Evolutionary conservation across 2,888 invertebrate species (phyloP).

Genomic region (Pristionchus mayeri): DNA sequence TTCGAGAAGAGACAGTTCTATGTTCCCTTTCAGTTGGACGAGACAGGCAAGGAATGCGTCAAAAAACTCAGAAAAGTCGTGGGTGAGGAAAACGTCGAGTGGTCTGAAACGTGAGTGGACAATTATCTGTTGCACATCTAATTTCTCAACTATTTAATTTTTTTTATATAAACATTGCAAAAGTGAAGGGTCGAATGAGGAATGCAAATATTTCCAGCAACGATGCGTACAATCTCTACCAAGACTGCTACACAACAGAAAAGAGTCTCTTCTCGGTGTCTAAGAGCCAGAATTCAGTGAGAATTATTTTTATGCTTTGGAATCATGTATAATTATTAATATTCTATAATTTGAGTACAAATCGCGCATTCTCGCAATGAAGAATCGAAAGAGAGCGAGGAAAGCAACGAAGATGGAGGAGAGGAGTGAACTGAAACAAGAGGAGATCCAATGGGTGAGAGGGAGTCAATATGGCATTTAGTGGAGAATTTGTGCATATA

Average conservation of each 20-base stretch:
- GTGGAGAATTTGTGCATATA: too few species aligned
- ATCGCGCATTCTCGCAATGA: not conserved
- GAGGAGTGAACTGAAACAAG: not conserved
- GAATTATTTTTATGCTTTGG: not conserved
- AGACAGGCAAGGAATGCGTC: too few species aligned
- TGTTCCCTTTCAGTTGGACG: not conserved
- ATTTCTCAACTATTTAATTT: too few species aligned
- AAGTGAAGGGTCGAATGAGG: not conserved
- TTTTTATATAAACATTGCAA: not conserved
- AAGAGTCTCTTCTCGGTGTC: not conserved
- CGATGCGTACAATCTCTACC: slow-evolving; percentile 72
- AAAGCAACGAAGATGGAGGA: too few species aligned
- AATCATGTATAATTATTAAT: not conserved
- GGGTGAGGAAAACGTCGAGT: not conserved
- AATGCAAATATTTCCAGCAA: slow-evolving; percentile 56
- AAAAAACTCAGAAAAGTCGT: too few species aligned
- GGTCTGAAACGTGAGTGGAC: slow-evolving; percentile 22
- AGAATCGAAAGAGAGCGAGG: not conserved
- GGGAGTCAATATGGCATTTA: too few species aligned
- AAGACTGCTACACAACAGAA: slow-evolving; percentile 65
- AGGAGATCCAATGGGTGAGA: not conserved
- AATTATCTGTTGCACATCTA: too few species aligned
- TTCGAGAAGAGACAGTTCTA: too few species aligned
- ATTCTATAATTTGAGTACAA: too few species aligned
- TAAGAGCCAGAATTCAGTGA: not conserved